Evolutionary conservation across 2,113 vertebrate species (phyloP).

Genomic region (Cranoglanis bouderius): DNA sequence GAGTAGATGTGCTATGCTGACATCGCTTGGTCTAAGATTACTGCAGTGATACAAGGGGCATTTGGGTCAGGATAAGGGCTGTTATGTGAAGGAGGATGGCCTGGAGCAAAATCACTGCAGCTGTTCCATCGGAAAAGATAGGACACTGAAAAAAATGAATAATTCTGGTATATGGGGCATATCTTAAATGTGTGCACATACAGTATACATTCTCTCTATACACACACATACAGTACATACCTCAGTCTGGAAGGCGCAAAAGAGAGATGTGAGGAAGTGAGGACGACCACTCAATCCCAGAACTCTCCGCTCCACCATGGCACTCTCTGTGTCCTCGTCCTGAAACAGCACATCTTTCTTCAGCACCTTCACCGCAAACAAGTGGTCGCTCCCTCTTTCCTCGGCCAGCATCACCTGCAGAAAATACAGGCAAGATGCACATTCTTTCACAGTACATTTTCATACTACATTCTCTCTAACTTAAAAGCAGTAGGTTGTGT

Average conservation of each 20-base stretch:
- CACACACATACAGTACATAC: constrained; percentile 62
- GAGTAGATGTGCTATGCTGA: neutral
- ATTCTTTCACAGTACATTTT: neutral
- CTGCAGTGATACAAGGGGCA: neutral
- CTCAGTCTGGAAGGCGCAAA: constrained; percentile 88
- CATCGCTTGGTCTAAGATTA: neutral
- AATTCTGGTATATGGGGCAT: neutral
- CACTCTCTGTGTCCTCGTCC: constrained; percentile 90
- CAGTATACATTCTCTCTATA: neutral
- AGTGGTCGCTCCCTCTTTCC: constrained; percentile 80
- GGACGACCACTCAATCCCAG: constrained; percentile 81
- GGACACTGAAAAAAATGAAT: neutral
- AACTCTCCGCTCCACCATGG: constrained; percentile 88
- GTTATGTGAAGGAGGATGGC: neutral
- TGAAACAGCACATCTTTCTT: constrained; percentile 93
- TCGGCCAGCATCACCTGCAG: constrained; percentile 88
- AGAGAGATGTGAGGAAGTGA: constrained; percentile 87
- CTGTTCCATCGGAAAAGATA: neutral
- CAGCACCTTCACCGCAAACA: constrained; percentile 88
- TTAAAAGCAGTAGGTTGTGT: neutral
- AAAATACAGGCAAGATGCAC: neutral
- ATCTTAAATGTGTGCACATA: neutral
- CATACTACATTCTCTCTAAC: neutral
- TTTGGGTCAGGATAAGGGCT: neutral
- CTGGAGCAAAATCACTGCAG: constrained; percentile 25